Conservation (phyloP, 1,140 invertebrate genomes). For the Acarapis woodi region DNA sequence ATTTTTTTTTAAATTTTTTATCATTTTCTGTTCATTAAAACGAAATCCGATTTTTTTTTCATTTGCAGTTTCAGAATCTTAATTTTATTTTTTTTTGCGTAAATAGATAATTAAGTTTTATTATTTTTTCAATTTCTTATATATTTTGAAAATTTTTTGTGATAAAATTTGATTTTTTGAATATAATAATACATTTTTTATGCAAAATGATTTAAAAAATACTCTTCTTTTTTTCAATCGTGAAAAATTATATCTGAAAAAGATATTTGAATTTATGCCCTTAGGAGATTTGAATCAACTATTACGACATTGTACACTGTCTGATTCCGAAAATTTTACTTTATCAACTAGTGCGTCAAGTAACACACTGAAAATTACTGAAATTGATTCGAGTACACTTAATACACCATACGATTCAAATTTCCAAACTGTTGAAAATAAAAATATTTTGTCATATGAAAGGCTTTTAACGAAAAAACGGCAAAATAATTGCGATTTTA, state of each 20-base stretch:
- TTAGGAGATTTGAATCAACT: constrained; percentile 59
- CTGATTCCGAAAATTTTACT: not conserved
- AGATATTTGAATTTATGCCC: constrained; percentile 78
- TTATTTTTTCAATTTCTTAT: too few relatives aligned
- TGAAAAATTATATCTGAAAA: constrained; percentile 38
- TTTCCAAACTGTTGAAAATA: not conserved
- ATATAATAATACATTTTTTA: not conserved
- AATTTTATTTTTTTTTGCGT: not conserved
- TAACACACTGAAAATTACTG: not conserved
- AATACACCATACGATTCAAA: constrained; percentile 19
- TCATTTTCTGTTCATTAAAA: too few relatives aligned
- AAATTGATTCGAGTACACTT: not conserved
- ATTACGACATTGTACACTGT: constrained; percentile 22
- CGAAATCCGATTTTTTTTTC: not conserved
- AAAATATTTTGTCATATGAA: not conserved
- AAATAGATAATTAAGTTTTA: too few relatives aligned
- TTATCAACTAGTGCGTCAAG: not conserved
- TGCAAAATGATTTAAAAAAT: not conserved
- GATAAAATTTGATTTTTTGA: too few relatives aligned
- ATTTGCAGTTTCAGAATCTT: not conserved
- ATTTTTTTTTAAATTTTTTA: too few relatives aligned
- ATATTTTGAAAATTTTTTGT: too few relatives aligned
- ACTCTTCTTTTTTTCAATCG: not conserved
- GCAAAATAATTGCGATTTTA: not conserved
- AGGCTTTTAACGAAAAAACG: not conserved